A percentile compares a stretch with the other conserved stretches of the same genome.
These are phyloP conservation scores for Pocillopora damicornis DNA, from an alignment of 64 coral and sea anemone species.

Conservation along the genomic window DNA sequence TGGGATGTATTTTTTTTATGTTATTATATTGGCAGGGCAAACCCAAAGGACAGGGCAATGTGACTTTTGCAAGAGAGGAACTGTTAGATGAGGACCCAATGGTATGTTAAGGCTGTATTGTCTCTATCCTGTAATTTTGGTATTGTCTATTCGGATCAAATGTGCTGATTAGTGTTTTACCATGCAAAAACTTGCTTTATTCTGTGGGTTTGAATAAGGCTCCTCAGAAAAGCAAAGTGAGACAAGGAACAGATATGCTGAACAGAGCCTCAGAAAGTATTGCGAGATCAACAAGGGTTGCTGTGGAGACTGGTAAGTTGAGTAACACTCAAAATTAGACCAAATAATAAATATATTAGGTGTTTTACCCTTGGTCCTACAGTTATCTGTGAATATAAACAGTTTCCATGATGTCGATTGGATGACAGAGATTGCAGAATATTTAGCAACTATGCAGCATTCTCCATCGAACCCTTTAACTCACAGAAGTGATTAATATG, in stretches of 20 bases:
- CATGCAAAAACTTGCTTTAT: too few species aligned
- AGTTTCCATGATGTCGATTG: too few species aligned
- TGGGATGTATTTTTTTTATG: not conserved
- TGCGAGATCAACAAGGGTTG: conserved; percentile 96
- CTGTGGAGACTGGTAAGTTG: conserved; percentile 81
- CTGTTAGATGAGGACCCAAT: conserved; percentile 77
- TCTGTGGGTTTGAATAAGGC: conserved; percentile 32
- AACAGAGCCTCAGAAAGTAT: conserved; percentile 94
- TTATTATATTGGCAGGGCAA: conserved; percentile 52
- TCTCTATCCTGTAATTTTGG: not conserved
- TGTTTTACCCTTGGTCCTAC: too few species aligned
- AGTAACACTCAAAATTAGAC: not conserved
- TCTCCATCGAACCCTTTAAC: too few species aligned
- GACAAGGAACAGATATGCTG: conserved; percentile 84
- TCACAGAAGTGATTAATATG: too few species aligned
- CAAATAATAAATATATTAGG: too few species aligned
- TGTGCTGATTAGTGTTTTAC: too few species aligned
- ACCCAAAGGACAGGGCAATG: conserved; percentile 58
- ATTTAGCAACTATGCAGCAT: too few species aligned
- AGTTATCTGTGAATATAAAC: too few species aligned
- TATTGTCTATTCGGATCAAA: too few species aligned
- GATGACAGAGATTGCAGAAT: too few species aligned
- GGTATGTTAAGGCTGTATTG: conserved; percentile 27
- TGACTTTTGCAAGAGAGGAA: conserved; percentile 90
- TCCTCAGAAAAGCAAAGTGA: conserved; percentile 62